phyloP scores from a whole-genome alignment of 2,797 vertebrate genomes.

The Tadarida brasiliensis region DNA sequence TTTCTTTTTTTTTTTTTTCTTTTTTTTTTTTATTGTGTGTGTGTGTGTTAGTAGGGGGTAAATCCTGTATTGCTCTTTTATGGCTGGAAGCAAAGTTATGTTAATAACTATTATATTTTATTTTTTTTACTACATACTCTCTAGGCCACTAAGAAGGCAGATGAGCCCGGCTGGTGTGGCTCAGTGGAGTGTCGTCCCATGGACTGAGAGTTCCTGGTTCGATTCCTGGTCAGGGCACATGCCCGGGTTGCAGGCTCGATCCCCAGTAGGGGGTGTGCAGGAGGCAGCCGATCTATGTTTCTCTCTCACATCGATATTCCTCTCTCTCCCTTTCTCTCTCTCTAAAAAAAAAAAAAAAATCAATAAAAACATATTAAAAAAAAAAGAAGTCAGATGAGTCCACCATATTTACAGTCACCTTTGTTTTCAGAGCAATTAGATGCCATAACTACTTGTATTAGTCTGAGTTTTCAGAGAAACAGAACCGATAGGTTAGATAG shows the following conservation, averaged over 20 bases:
- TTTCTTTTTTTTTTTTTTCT: neutral
- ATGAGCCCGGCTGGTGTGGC: neutral
- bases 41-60: neutral
- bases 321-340: too few species aligned
- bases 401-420: neutral
- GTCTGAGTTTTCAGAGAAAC: constrained; percentile 32
- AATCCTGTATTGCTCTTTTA: neutral
- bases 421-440: constrained; percentile 3
- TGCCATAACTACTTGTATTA: neutral
- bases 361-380: too few species aligned
- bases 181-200: too few species aligned
- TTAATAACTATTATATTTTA: neutral
- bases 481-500: neutral
- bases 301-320: too few species aligned
- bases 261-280: too few species aligned
- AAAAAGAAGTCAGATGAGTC: neutral
- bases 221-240: too few species aligned
- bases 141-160: neutral
- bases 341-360: too few species aligned
- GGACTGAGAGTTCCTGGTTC: too few species aligned
- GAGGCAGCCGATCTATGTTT: too few species aligned
- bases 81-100: neutral
- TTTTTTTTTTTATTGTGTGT: neutral
- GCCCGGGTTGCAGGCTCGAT: too few species aligned
- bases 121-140: neutral